A percentile compares a stretch with the other conserved stretches of the same genome.
phyloP scores from a whole-genome alignment of 2,113 vertebrate species.

The Pomatorhinus ruficollis region DNA sequence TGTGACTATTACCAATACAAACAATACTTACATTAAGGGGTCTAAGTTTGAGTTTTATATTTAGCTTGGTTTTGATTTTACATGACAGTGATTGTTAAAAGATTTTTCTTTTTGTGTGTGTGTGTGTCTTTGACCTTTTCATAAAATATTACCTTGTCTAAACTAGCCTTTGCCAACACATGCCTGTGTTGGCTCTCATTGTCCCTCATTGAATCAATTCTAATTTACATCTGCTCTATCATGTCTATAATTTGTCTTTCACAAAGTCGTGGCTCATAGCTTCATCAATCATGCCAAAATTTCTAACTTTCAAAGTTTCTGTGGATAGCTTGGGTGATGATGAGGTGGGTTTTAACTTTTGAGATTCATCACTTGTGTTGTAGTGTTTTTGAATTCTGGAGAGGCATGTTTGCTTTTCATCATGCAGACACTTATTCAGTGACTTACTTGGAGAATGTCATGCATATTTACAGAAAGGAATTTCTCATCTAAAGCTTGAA shows the following conservation, averaged over 20 bases:
- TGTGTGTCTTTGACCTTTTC: neutral
- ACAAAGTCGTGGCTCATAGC: neutral
- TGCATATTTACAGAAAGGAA: neutral
- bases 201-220: neutral
- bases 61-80: neutral
- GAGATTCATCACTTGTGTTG: neutral
- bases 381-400: neutral
- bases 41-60: neutral
- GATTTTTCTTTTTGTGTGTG: neutral
- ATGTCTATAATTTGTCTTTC: constrained; percentile 12
- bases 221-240: constrained; percentile 14
- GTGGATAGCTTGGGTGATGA: neutral
- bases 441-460: neutral
- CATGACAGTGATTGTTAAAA: neutral
- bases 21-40: neutral
- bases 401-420: neutral
- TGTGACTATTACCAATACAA: neutral
- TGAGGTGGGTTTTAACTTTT: neutral
- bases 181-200: neutral
- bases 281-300: neutral
- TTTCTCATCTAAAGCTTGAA: neutral
- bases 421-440: neutral
- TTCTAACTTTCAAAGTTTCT: neutral
- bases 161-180: neutral
- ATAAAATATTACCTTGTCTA: neutral